phyloP scores from a whole-genome alignment of 1,140 invertebrate genomes.

The Pseudomyrmex sp. region DNA sequence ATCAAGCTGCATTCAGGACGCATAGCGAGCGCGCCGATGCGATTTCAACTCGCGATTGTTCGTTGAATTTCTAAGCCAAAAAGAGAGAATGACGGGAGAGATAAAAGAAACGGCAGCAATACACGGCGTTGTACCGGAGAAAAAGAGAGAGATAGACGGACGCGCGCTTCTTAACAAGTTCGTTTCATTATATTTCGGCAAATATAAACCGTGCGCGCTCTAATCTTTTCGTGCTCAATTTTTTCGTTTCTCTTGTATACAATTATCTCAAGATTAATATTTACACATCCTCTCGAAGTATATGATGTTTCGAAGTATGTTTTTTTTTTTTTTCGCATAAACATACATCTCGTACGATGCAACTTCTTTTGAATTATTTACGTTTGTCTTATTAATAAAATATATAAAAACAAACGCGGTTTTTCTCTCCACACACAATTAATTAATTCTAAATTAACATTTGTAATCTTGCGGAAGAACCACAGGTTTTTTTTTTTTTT shows the following conservation, averaged over 20 bases:
- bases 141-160: background rate
- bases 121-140: constrained; percentile 1
- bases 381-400: too few species aligned
- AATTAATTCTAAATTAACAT: too few species aligned
- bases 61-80: constrained; percentile 54
- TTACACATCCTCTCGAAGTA: background rate
- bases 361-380: too few species aligned
- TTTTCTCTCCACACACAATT: too few species aligned
- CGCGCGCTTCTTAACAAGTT: background rate
- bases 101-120: constrained; percentile 31
- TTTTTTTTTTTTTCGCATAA: too few species aligned
- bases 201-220: background rate
- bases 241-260: background rate
- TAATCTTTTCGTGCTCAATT: too few species aligned
- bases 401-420: too few species aligned
- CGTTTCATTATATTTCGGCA: background rate
- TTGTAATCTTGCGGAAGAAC: too few species aligned
- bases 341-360: too few species aligned
- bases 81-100: constrained; percentile 38
- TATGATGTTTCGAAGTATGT: too few species aligned
- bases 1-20: constrained; percentile 61
- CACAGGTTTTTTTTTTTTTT: too few species aligned
- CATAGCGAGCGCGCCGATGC: constrained; percentile 50
- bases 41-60: constrained; percentile 67
- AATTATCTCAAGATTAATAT: background rate